Evolutionary conservation across 2,888 invertebrate species (phyloP).

Genomic region (Orgyia antiqua): DNA sequence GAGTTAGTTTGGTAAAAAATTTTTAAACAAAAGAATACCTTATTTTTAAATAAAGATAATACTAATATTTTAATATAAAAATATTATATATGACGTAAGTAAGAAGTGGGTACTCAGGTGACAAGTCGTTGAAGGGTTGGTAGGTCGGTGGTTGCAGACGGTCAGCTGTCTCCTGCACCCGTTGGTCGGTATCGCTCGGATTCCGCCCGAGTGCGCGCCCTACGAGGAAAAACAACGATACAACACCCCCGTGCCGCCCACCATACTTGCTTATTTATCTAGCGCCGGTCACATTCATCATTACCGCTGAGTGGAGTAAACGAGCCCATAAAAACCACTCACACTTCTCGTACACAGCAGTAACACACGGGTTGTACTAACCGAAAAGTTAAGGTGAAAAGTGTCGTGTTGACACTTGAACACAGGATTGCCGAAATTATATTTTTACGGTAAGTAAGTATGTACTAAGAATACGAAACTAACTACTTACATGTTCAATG

Average conservation of each 20-base stretch:
- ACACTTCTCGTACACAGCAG: neutral
- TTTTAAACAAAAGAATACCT: too few species aligned
- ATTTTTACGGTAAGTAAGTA: too few species aligned
- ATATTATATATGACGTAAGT: conserved; percentile 30
- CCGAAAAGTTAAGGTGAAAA: too few species aligned
- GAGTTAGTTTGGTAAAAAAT: too few species aligned
- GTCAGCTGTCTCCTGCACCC: conserved; percentile 42
- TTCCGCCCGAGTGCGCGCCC: conserved; percentile 36
- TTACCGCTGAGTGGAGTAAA: conserved; percentile 25
- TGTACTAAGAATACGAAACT: too few species aligned
- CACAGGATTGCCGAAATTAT: too few species aligned
- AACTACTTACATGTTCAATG: too few species aligned
- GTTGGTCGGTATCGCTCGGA: conserved; percentile 31
- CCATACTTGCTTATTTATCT: conserved; percentile 25
- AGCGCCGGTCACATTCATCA: conserved; percentile 28
- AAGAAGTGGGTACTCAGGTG: too few species aligned
- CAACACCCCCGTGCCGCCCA: conserved; percentile 37
- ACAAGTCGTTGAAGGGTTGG: conserved; percentile 31
- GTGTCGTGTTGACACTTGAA: too few species aligned
- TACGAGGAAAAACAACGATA: conserved; percentile 30
- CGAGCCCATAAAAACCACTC: conserved; percentile 14
- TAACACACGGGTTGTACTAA: too few species aligned
- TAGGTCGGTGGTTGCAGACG: conserved; percentile 19
- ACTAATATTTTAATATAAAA: neutral
- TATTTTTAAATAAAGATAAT: neutral